Base-by-base conservation (phyloP, 2,113 vertebrate genomes). In the Corythornis madagascariensis region DNA sequence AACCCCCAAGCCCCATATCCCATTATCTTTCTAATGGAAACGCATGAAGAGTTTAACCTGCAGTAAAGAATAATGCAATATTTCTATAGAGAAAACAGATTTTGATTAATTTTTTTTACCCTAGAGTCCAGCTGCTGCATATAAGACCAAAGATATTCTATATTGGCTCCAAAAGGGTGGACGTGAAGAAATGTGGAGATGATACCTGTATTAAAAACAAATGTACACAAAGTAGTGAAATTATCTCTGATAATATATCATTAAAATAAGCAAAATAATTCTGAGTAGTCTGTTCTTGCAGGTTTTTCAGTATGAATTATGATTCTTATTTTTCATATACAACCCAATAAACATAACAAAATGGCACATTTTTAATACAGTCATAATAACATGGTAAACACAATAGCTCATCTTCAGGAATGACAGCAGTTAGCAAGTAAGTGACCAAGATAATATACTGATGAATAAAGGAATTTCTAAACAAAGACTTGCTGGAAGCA, bases 181-280 rank as follows among this genome's bases (percentile, higher is more conserved):
- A 99, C 99, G 6, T 99, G 99, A 73, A 99, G 99, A 97, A 99
- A 99, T 16, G 99, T 99, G 24, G 99, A 99, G 94, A 99, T 99
- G 86, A 99, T 98, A 83, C 99, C 99, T 99, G 97, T 33, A 89
- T 94, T 91, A 93, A 95, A 95, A 96, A 93, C 45, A 96, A 94
- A 97, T 3, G 74, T 45, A 96, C 10, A 88, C 10, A 66, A 88
- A 83, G 18, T 59, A 77, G 42, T 83, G 38, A 75, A 78, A 78
- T 93, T 77, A 79, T 5, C 18, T 93, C 59, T 88, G 81, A 70
- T 13, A 71, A 47, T 18, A 10, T 26, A 79, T 55, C 47, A 57
- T 40, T 76, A 83, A 60, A 77, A 64, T 42, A 40, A 53, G 33
- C 16, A 80, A 94, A 88, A 60, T 31, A 53, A 75, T 43, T 69